These are phyloP conservation scores for Xiphias gladius DNA, from an alignment of 2,113 vertebrate species.

Conservation along the genomic window DNA sequence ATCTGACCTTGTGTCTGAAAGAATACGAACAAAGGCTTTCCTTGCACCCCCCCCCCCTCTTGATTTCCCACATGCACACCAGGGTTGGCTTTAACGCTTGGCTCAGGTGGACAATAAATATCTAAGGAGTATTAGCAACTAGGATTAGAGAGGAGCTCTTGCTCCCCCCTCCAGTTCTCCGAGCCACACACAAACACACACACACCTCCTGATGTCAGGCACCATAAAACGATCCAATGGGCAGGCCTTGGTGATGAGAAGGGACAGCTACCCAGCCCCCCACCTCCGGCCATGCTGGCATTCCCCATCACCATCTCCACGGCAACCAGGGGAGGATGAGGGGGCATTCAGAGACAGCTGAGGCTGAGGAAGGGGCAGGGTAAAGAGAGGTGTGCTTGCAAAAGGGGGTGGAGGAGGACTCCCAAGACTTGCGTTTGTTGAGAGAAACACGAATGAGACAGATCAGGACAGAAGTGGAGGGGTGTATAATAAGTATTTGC, in stretches of 20 bases:
- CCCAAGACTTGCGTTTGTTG: not conserved
- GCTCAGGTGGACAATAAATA: conserved; percentile 65
- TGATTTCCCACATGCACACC: conserved; percentile 22
- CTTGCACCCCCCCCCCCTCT: not conserved
- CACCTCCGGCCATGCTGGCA: conserved; percentile 45
- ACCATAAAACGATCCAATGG: conserved; percentile 49
- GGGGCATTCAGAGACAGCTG: conserved; percentile 38
- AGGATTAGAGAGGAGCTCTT: conserved; percentile 41
- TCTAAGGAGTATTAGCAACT: conserved; percentile 49
- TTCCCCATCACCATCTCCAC: conserved; percentile 50
- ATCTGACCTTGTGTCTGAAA: conserved; percentile 46
- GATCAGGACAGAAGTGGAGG: not conserved
- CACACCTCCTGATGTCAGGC: conserved; percentile 28
- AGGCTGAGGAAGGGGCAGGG: conserved; percentile 25
- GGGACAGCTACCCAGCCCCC: conserved; percentile 64
- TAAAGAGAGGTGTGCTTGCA: conserved; percentile 11
- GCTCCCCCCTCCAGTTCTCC: conserved; percentile 15
- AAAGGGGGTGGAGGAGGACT: not conserved
- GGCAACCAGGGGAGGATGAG: conserved; percentile 48
- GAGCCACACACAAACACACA: conserved; percentile 20
- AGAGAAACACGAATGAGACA: not conserved
- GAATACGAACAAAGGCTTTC: conserved; percentile 52
- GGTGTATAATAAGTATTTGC: not conserved
- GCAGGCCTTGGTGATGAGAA: conserved; percentile 25
- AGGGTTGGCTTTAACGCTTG: conserved; percentile 29